Percentiles rank a stretch among this genome's conserved stretches.
These are phyloP conservation scores for Venusia cambrica DNA, from an alignment of 2,888 invertebrate genomes.

Conservation along the genomic window DNA sequence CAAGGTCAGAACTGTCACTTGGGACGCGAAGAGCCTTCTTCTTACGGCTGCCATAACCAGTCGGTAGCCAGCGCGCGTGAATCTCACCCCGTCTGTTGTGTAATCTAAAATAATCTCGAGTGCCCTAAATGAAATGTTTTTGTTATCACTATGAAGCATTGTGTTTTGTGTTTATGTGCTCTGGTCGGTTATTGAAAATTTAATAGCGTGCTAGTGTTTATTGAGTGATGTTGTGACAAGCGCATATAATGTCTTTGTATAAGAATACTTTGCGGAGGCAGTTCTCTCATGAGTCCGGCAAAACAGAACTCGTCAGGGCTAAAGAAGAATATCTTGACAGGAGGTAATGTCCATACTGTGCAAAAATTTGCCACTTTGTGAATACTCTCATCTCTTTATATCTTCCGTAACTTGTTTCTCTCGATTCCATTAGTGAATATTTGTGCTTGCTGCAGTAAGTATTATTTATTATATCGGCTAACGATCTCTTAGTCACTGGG, in stretches of 20 bases:
- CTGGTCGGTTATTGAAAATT: constrained; percentile 5
- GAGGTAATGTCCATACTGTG: constrained; percentile 64
- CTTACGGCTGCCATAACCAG: constrained; percentile 39
- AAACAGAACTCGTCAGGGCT: constrained; percentile 60
- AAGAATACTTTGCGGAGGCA: constrained; percentile 63
- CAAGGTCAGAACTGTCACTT: constrained; percentile 68
- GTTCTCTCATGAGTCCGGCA: constrained; percentile 72
- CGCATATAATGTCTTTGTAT: constrained; percentile 30
- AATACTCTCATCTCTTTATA: too few relatives aligned
- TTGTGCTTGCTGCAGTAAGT: too few relatives aligned
- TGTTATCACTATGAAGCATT: constrained; percentile 16
- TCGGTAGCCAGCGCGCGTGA: constrained; percentile 40
- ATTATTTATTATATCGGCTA: too few relatives aligned
- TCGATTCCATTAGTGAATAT: too few relatives aligned
- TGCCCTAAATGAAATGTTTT: constrained; percentile 23
- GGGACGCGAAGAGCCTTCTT: constrained; percentile 47
- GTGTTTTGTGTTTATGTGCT: constrained; percentile 8
- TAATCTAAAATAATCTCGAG: constrained; percentile 21
- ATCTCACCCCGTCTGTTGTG: constrained; percentile 33
- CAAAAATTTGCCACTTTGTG: too few relatives aligned
- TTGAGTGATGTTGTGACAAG: constrained; percentile 23
- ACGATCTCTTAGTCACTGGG: too few relatives aligned
- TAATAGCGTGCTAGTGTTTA: constrained; percentile 10
- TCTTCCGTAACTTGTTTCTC: too few relatives aligned
- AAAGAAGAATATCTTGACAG: constrained; percentile 64